Base-by-base conservation (phyloP, 92 coral and sea anemone species). In the Nematostella vectensis region DNA sequence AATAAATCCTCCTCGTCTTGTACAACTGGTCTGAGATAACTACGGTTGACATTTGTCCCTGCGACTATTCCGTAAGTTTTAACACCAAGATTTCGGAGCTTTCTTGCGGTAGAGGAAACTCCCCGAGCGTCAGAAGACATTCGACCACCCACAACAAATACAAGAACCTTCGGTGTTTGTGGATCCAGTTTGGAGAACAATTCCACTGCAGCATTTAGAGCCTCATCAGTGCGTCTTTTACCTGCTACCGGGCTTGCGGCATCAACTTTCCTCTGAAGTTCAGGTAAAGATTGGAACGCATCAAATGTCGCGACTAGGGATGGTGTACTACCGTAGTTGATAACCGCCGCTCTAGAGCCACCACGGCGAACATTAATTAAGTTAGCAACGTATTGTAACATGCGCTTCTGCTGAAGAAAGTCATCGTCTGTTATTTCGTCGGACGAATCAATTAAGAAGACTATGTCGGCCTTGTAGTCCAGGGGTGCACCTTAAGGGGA, bases 91-190 rank as follows among this genome's bases (percentile, higher is more conserved):
- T 59, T 56, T 27, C 59, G 76, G 42, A 67, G 59, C 11, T 55
- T 52, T 40, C 54, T 49, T 18, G 64, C 85, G 37, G 76, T 65
- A 0, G 74, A 52, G 13, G 58, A 70, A 29, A 70, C 44, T 11
- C 67, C 50, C 8, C 74, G 53, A 47, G 74, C 66, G 2, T 68
- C 66, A 11, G 59, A 66, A 1, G 61, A 50, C 37, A 83, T 85
- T 23, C 33, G 62, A 44, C 98, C 94, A 24, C 75, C 89, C 17
- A 74, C 71, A n/a, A 91, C 62, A n/a, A 91, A 67, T 49, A 91
- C 63, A 13, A 78, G 79, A 10, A 79, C 85, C 48, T 82, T 86
- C 0, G 91, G 93, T 3, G 74, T 72, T 12, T 81, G 79, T 1
- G 72, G 52, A 33, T 93, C 67, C 1, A 93, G 80, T 27, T 66